A percentile compares a stretch with the other conserved stretches of the same genome.
phyloP scores from a whole-genome alignment of 92 coral and sea anemone species.

The Hydrozoanthus gracilis region DNA sequence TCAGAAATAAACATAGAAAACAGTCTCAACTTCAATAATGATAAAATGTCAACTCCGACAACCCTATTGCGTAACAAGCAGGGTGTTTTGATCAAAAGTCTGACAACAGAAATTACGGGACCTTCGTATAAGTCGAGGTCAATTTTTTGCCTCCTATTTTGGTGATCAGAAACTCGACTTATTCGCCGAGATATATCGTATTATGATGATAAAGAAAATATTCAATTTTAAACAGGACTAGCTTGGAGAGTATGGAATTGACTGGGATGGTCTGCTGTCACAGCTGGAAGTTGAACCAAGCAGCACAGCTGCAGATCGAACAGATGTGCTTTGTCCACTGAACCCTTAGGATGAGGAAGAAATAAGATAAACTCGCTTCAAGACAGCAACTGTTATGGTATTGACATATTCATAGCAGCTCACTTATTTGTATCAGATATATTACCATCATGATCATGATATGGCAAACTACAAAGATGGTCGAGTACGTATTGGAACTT shows the following conservation, averaged over 20 bases:
- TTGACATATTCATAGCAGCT: neutral
- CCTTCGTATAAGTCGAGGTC: no score
- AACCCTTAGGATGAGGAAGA: conserved; percentile 16
- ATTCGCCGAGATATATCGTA: no score
- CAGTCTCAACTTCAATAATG: no score
- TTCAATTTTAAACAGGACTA: neutral
- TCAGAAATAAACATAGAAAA: no score
- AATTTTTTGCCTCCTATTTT: no score
- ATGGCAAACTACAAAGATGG: neutral
- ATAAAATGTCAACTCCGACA: no score
- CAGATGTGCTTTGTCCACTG: conserved; percentile 24
- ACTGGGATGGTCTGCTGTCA: conserved; percentile 21
- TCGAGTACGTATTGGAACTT: neutral
- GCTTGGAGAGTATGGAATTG: neutral
- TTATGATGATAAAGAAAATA: neutral
- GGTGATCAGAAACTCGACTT: no score
- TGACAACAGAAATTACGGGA: no score
- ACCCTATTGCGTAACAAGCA: no score
- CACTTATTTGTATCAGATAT: neutral
- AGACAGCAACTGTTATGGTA: conserved; percentile 10
- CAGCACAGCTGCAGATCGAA: neutral
- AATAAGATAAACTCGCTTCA: conserved; percentile 1
- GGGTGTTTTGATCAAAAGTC: no score
- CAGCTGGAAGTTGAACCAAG: neutral
- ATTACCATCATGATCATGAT: neutral